Evolutionary conservation across 2,113 vertebrate species (phyloP).

Genomic region (Sula dactylatra): DNA sequence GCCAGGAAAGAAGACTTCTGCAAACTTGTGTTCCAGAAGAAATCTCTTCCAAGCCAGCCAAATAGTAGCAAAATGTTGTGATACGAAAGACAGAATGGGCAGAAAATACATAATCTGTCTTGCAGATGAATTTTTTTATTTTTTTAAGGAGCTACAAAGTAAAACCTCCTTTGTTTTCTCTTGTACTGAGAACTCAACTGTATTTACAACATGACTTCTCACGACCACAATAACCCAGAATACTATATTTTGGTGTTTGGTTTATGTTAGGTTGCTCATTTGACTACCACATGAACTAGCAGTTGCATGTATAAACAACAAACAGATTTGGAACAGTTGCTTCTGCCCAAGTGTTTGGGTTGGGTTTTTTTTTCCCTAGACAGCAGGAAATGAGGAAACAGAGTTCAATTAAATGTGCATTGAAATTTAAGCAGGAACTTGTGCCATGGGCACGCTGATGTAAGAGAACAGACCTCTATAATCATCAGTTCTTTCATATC

Average conservation of each 20-base stretch:
- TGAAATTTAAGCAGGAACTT: neutral
- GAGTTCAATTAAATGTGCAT: neutral
- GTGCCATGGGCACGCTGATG: neutral
- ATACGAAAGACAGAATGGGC: neutral
- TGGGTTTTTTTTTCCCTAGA: neutral
- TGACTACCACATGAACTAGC: neutral
- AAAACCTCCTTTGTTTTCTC: neutral
- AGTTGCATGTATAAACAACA: neutral
- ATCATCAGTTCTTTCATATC: neutral
- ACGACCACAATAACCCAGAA: neutral
- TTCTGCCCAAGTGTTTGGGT: neutral
- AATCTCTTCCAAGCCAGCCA: neutral
- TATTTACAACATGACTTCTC: neutral
- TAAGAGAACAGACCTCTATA: neutral
- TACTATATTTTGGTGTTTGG: neutral
- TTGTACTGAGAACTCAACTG: neutral
- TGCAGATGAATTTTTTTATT: neutral
- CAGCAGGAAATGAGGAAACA: neutral
- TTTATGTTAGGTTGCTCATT: neutral
- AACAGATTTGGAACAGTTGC: neutral
- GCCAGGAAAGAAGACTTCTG: neutral
- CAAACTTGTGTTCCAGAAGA: neutral
- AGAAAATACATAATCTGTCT: neutral
- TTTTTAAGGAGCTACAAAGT: neutral
- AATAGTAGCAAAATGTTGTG: neutral